Base-by-base conservation (phyloP, 2,113 vertebrate species). In the Corvus hawaiiensis region DNA sequence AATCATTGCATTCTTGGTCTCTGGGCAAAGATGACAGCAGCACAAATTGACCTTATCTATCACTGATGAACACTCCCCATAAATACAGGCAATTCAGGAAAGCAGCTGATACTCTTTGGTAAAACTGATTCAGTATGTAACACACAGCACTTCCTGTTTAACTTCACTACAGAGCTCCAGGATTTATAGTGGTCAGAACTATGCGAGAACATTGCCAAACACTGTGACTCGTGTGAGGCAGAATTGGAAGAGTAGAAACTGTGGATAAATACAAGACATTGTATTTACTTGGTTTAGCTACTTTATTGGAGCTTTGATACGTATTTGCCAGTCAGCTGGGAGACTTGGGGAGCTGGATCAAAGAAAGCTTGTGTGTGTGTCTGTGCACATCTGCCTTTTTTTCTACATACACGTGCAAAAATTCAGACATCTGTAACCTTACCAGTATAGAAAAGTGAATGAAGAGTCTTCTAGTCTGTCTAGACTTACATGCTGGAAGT, bases 101-200 rank as follows among this genome's bases (percentile, higher is more conserved):
- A 95, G 43, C 62, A 91, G 91, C 94, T 96, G 96, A 95, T 93
- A 77, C 3, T 89, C 91, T 92, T 81, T 76, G 85, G 87, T 83
- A 90, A 87, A 94, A 43, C 41, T 8, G 77, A 93, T 92, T 94
- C 79, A 93, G 68, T 52, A 54, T 24, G 18, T 24, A 66, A 84
- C 48, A 74, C 22, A 10, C 41, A 18, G 71, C 16, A 3, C 52
- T 85, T 56, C 59, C 67, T 54, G 75, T 35, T 78, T 49, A 51
- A 77, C 61, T 61, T 84, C 15, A 41, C 41, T 80, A 27, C 39
- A 49, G 32, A 79, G 64, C 43, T 91, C 52, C 49, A 90, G 85
- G 71, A 96, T 96, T 97, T 96, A 90, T 15, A 71, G 80, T 0
- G 0, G 14, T 33, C 68, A 66, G 74, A 32, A 33, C 11, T 27